Evolutionary conservation across 2,888 invertebrate genomes (phyloP), one percentile per base, ranked within the genome.

Genomic region (Quadriops clusia): DNA sequence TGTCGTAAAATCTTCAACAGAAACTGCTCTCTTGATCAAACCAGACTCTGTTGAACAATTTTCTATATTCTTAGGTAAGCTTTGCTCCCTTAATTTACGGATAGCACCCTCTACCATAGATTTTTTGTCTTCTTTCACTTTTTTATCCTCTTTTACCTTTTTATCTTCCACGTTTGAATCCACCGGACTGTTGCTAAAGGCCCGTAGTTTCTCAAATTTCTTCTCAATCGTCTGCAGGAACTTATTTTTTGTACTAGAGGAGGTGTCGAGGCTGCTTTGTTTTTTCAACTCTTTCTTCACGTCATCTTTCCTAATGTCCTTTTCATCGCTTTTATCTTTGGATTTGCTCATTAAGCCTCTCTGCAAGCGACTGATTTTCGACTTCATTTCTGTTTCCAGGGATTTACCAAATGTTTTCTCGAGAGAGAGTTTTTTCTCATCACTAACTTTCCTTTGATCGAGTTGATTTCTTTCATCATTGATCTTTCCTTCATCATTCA

Each of bases 171-270:
- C 43, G 15, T 33, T 41, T 11, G 38, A 39, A 48, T 66, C 67
- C 37, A 62, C 65, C 28, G 70, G 66, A 2, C 72, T 58, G 11
- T 61, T 61, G 35, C 61, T 49, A 24, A 53, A 51, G 3, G 56
- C 48, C 12, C 70, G 63, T 18, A 80, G 66, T 52, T 77, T 80
- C 56, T 80, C 80, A 48, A 79, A 66, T 53, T 77, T 79, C 50
- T 81, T 82, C 23, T 86, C 83, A 44, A 85, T 71, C 1, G 76
- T 75, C 50, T 81, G 81, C 21, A 85, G 61, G 42, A 86, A 64
- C 37, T 68, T 70, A 42, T 67, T 65, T 42, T 42, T 54, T 47
- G 29, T n/a, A n/a, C n/a, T n/a, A n/a, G n/a, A n/a, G n/a, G n/a
- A n/a, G n/a, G n/a, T n/a, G n/a, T 9, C 23, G 12, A 14, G 10